A percentile compares a stretch with the other conserved stretches of the same genome.
These are phyloP conservation scores for Asbolus verrucosus DNA, from an alignment of 1,140 invertebrate genomes.

Conservation along the genomic window DNA sequence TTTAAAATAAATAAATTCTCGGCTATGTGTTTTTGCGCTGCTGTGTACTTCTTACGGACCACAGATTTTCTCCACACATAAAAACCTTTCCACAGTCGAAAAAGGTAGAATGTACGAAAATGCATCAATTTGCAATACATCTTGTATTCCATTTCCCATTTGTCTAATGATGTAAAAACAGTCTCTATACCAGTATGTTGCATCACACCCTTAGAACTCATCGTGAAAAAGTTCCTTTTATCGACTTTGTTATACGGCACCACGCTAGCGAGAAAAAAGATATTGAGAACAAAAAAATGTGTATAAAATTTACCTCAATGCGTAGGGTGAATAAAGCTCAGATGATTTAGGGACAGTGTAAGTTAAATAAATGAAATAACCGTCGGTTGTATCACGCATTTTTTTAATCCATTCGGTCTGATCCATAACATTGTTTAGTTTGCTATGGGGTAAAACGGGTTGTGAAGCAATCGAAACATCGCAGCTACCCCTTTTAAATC, in stretches of 20 bases:
- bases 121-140: constrained; percentile 76
- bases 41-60: constrained; percentile 74
- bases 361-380: constrained; percentile 76
- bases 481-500: constrained; percentile 22
- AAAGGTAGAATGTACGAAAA: constrained; percentile 80
- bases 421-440: constrained; percentile 61
- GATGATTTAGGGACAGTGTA: constrained; percentile 76
- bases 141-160: constrained; percentile 79
- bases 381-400: constrained; percentile 66
- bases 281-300: too few species aligned
- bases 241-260: constrained; percentile 73
- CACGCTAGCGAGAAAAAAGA: constrained; percentile 66
- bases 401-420: constrained; percentile 70
- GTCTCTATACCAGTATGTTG: constrained; percentile 74
- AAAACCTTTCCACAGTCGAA: constrained; percentile 83
- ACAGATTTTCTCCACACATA: constrained; percentile 85
- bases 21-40: constrained; percentile 70
- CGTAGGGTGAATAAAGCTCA: constrained; percentile 78
- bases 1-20: constrained; percentile 81
- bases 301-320: constrained; percentile 67
- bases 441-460: constrained; percentile 52
- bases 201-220: constrained; percentile 77
- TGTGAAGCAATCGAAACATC: constrained; percentile 31
- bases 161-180: constrained; percentile 75
- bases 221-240: constrained; percentile 74